These are phyloP conservation scores for Sus cebifrons DNA, from an alignment of 2,797 vertebrate species.

Conservation along the genomic window DNA sequence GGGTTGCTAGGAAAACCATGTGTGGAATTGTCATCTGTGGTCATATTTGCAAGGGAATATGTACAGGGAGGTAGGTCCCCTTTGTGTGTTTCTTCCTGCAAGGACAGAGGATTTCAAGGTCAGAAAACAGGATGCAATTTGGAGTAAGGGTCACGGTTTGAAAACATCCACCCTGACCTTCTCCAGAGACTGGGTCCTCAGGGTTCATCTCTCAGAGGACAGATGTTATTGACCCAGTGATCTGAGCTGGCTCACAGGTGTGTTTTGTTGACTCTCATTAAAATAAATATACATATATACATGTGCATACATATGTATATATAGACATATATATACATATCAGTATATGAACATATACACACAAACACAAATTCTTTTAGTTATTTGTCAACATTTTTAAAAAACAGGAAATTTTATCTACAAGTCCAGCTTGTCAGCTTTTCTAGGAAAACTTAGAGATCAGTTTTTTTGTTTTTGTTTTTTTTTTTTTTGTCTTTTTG, in stretches of 20 bases:
- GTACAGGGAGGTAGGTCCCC: neutral
- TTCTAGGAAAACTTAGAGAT: neutral
- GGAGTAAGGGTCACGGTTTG: neutral
- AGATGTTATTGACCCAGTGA: neutral
- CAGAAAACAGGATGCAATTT: neutral
- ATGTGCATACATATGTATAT: accelerated
- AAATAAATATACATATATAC: neutral
- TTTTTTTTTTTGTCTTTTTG: too few species aligned
- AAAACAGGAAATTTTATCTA: neutral
- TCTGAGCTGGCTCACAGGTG: neutral
- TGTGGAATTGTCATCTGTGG: neutral
- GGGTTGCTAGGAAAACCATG: neutral
- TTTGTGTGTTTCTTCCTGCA: neutral
- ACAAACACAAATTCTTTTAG: neutral
- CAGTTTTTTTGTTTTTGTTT: too few species aligned
- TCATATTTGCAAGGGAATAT: neutral
- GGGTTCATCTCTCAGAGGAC: neutral
- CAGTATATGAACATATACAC: neutral
- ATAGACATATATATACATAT: neutral
- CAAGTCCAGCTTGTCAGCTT: neutral
- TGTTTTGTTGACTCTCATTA: neutral
- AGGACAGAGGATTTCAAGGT: neutral
- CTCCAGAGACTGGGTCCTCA: neutral
- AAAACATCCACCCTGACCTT: conserved; percentile 22
- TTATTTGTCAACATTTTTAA: neutral